These are phyloP conservation scores for Champsocephalus esox DNA, from an alignment of 2,797 vertebrate species.

Conservation along the genomic window DNA sequence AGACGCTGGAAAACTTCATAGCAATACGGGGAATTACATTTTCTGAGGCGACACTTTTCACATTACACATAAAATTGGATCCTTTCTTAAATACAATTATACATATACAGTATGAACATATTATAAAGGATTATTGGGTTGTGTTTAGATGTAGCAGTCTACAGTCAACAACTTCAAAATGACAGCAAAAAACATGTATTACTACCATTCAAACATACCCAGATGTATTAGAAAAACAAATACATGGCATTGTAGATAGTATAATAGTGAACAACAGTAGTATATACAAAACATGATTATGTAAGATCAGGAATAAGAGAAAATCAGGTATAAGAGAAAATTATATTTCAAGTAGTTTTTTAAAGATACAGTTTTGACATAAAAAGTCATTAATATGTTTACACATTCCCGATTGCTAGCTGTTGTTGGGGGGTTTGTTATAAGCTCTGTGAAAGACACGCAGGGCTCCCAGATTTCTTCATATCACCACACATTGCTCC, in stretches of 20 bases:
- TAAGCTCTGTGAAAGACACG: conserved; percentile 66
- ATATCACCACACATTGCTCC: conserved; percentile 70
- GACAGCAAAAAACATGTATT: not conserved
- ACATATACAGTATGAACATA: too few species aligned
- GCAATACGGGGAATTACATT: not conserved
- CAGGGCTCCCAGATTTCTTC: conserved; percentile 61
- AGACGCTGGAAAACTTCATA: not conserved
- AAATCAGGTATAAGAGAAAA: not conserved
- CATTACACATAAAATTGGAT: not conserved
- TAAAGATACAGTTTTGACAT: conserved; percentile 26
- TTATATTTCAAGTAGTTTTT: conserved; percentile 14
- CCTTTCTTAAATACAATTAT: not conserved
- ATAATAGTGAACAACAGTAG: not conserved
- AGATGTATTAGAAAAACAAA: not conserved
- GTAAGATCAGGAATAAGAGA: not conserved
- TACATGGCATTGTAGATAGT: not conserved
- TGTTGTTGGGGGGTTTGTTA: conserved; percentile 68
- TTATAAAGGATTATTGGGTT: not conserved
- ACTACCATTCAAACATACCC: not conserved
- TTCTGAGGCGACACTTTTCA: not conserved
- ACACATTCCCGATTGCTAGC: conserved; percentile 48
- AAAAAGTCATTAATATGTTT: conserved; percentile 49
- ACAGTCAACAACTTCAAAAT: not conserved
- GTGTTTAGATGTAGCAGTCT: not conserved
- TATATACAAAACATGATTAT: not conserved